Evolutionary conservation across 2,113 vertebrate genomes (phyloP), one percentile per base, ranked within the genome.

Genomic region (Pedetes capensis): DNA sequence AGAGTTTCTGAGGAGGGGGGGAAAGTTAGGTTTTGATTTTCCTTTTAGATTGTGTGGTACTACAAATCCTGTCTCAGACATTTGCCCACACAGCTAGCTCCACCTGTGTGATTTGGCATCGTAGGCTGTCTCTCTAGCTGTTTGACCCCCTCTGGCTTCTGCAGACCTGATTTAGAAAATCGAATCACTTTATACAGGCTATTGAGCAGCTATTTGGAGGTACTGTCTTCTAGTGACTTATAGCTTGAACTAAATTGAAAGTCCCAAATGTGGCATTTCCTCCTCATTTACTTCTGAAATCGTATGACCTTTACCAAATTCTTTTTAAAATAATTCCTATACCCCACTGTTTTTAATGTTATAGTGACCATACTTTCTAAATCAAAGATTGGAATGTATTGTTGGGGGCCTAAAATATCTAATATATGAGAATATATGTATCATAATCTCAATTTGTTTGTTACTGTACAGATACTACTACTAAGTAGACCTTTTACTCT

Each of bases 161-260:
- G 66, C 12, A 61, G 81, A 49, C 59, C 37, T 75, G n/a, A 69
- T 42, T 94, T 96, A 76, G 95, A 91, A 78, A 89, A 95, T 20
- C 17, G 32, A 37, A 44, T 95, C 5, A 78, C 94, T 95, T 92
- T 93, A 37, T 47, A 81, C 39, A 93, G 87, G 25, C 53, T 32
- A 0, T 8, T 68, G 34, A 95, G 32, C 23, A 87, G 71, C 29
- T 59, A 16, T 66, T 90, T 88, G 39, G 76, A 93, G 72, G 17
- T 51, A 64, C n/a, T 78, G 39, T 22, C 64, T 95, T 96, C 71
- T 91, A 79, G 61, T 85, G 76, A 90, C 66, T 91, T 87, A 64
- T 0, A 44, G 37, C 68, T 71, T 84, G 39, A 47, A 75, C n/a
- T 93, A 78, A 51, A 42, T 72, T 78, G 80, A 91, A 44, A 90